phyloP scores from a whole-genome alignment of 2,113 vertebrate genomes.

The Phylloscopus trochilus region DNA sequence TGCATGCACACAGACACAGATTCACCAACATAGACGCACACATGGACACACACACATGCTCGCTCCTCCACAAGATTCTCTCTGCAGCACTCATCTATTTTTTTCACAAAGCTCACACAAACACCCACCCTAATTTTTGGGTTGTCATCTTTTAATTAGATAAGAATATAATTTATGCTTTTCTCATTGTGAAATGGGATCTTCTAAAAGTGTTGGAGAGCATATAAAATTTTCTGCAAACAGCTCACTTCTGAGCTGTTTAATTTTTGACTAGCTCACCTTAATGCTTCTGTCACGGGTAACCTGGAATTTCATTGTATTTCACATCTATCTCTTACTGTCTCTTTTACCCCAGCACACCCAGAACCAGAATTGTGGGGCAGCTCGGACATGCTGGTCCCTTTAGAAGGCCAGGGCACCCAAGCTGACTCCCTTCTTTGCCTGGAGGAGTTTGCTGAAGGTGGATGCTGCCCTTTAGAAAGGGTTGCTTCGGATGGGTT shows the following conservation, averaged over 20 bases:
- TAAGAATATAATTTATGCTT: not conserved
- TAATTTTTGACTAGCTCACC: not conserved
- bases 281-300: not conserved
- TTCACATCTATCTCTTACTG: not conserved
- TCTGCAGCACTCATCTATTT: not conserved
- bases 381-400: not conserved
- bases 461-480: not conserved
- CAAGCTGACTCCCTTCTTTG: not conserved
- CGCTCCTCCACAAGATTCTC: fast-evolving
- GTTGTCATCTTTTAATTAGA: not conserved
- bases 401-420: not conserved
- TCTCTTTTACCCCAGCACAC: not conserved
- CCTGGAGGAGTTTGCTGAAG: not conserved
- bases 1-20: not conserved
- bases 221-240: not conserved
- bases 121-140: not conserved
- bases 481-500: not conserved
- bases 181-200: not conserved
- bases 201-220: not conserved
- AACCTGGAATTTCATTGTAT: not conserved
- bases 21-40: no score
- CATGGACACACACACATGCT: no score
- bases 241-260: not conserved
- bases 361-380: not conserved
- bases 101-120: not conserved